Percentiles rank a stretch among this genome's conserved stretches.
Evolutionary conservation across 92 coral and sea anemone species (phyloP).

Genomic region (Pocillopora meandrina): DNA sequence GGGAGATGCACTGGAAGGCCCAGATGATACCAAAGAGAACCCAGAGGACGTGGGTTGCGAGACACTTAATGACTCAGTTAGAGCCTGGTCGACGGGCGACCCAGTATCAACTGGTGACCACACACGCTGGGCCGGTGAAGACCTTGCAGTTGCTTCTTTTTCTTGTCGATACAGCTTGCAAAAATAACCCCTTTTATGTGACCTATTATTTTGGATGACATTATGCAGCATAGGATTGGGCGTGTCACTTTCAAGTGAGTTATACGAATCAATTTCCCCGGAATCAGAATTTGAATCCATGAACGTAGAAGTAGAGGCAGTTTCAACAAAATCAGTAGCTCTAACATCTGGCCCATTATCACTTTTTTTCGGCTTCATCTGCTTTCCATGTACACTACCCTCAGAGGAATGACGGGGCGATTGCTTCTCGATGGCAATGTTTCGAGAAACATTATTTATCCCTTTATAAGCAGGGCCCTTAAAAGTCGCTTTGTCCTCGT

Average conservation of each 20-base stretch:
- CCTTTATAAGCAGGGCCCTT: background rate
- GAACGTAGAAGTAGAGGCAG: background rate
- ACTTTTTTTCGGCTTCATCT: background rate
- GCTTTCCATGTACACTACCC: background rate
- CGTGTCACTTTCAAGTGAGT: background rate
- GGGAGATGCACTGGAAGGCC: background rate
- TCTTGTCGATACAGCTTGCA: background rate
- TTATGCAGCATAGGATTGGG: background rate
- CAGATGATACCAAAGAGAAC: background rate
- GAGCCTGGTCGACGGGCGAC: background rate
- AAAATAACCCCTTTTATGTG: background rate
- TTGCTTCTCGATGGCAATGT: background rate
- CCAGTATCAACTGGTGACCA: background rate
- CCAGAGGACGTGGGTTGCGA: background rate
- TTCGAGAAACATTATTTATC: background rate
- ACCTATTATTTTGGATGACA: background rate
- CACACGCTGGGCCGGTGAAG: background rate
- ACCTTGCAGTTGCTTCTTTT: background rate
- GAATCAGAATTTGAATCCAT: background rate
- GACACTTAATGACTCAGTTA: background rate
- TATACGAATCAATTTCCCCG: background rate
- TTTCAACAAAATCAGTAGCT: background rate
- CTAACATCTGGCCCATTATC: background rate
- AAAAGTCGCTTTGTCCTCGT: background rate
- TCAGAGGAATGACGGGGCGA: background rate